Percentiles rank a stretch among this genome's conserved stretches.
These are phyloP conservation scores for Apis cerana DNA, from an alignment of 1,140 invertebrate genomes.

Conservation along the genomic window DNA sequence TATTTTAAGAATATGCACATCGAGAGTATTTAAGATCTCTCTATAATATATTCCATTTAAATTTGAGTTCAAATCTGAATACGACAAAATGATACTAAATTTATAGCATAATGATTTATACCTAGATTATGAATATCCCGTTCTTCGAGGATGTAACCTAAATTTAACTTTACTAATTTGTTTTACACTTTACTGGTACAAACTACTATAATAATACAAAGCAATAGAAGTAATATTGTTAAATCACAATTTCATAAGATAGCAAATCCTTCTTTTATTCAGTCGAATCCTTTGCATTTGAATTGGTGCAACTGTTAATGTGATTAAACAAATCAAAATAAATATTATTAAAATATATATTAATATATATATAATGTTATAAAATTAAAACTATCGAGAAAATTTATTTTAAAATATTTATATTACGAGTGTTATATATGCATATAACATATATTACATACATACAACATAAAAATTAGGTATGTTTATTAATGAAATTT, in stretches of 20 bases:
- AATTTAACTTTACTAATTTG: constrained; percentile 1
- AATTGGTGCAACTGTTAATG: background rate
- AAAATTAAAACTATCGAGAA: too few relatives aligned
- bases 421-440: too few relatives aligned
- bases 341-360: background rate
- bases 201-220: background rate
- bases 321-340: background rate
- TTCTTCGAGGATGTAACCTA: background rate
- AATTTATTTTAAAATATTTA: too few relatives aligned
- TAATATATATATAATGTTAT: too few relatives aligned
- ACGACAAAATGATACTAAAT: background rate
- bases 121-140: background rate
- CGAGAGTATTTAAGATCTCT: background rate
- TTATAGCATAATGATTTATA: background rate
- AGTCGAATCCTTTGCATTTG: background rate
- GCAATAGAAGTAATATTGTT: background rate
- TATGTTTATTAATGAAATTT: too few relatives aligned
- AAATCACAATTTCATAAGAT: background rate
- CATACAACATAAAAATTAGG: too few relatives aligned
- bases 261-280: background rate
- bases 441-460: too few relatives aligned
- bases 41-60: background rate
- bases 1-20: background rate
- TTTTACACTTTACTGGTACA: background rate
- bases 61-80: background rate